Conservation (phyloP, 2,113 vertebrate species). For the Pluvialis apricaria region DNA sequence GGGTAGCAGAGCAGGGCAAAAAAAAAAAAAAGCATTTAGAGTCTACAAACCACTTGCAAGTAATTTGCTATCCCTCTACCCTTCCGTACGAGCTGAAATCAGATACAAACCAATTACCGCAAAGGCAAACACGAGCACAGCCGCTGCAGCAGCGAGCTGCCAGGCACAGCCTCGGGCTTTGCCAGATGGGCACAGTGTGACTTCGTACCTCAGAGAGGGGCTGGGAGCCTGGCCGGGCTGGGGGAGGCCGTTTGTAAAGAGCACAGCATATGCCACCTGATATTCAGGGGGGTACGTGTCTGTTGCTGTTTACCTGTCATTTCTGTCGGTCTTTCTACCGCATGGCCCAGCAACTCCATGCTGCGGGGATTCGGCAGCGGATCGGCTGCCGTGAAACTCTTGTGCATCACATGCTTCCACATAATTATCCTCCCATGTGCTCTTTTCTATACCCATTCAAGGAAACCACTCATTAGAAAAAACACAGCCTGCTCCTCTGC, state of each 20-base stretch:
- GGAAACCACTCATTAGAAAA: background rate
- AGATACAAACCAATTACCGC: slow-evolving; percentile 4
- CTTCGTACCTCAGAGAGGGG: background rate
- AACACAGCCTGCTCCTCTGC: background rate
- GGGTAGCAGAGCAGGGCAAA: background rate
- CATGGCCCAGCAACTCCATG: background rate
- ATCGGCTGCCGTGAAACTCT: background rate
- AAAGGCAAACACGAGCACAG: background rate
- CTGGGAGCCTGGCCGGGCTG: background rate
- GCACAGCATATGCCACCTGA: background rate
- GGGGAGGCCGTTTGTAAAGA: background rate
- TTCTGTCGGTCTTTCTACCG: background rate
- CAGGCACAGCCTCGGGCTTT: background rate
- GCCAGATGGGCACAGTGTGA: slow-evolving; percentile 48
- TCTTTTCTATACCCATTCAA: background rate
- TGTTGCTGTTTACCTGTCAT: background rate
- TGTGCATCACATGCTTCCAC: background rate
- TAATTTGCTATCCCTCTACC: background rate
- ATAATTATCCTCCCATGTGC: background rate
- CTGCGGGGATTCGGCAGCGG: background rate
- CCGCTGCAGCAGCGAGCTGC: background rate
- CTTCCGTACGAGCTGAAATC: slow-evolving; percentile 1
- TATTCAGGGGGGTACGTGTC: background rate
- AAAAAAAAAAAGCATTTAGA: background rate
- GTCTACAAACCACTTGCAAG: background rate